These are phyloP conservation scores for Lomographa bimaculata DNA, from an alignment of 2,888 invertebrate genomes.

Conservation along the genomic window DNA sequence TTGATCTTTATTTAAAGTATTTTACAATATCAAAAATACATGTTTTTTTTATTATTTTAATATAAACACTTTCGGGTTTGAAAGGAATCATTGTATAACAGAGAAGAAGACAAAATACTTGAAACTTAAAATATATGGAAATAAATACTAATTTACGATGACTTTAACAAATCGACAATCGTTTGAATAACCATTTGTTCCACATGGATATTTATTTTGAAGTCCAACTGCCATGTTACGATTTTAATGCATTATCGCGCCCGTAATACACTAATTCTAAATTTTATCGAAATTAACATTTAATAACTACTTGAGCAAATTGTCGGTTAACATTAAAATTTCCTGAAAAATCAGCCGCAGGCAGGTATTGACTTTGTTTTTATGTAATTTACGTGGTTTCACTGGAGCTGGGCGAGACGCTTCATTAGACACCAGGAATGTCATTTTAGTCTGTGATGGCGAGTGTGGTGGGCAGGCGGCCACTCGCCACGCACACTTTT, in stretches of 20 bases:
- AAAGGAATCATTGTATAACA: no score
- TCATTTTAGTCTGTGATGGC: constrained; percentile 48
- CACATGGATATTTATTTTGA: no score
- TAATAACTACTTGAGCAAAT: constrained; percentile 22
- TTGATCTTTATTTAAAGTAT: constrained; percentile 6
- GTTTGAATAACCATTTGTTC: no score
- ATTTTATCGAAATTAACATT: constrained; percentile 18
- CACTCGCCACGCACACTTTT: constrained; percentile 11
- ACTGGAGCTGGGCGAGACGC: constrained; percentile 39
- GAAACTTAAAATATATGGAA: no score
- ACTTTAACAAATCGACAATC: no score
- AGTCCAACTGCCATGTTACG: no score
- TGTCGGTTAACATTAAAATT: constrained; percentile 19
- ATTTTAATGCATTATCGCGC: no score
- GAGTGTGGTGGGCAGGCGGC: constrained; percentile 20
- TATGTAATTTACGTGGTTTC: constrained; percentile 26
- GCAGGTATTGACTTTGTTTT: constrained; percentile 10
- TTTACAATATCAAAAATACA: constrained; percentile 9
- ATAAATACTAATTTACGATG: no score
- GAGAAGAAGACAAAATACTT: no score
- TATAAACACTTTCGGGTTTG: no score
- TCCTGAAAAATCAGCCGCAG: constrained; percentile 16
- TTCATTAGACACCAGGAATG: constrained; percentile 66
- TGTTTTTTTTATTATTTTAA: background rate
- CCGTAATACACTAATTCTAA: no score